Percentiles rank a stretch among this genome's conserved stretches.
Evolutionary conservation across 2,888 invertebrate genomes (phyloP).

Genomic region (Acholoe squamosa): DNA sequence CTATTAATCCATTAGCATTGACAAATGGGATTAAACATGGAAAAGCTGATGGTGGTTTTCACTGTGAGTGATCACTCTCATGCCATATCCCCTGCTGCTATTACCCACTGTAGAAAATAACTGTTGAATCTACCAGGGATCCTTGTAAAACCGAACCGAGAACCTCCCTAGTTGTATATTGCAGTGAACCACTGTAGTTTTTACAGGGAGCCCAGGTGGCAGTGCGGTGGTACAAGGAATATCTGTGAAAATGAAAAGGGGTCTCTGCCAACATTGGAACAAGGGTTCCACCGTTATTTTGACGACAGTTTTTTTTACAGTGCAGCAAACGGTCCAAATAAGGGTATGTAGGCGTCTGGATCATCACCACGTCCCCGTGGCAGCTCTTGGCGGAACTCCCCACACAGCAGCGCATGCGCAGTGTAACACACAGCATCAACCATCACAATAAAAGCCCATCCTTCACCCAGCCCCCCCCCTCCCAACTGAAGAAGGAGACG

Average conservation of each 20-base stretch:
- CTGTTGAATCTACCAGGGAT: no score
- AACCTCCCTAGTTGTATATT: no score
- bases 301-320: no score
- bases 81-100: neutral
- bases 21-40: conserved; percentile 46
- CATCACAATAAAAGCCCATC: neutral
- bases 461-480: neutral
- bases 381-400: neutral
- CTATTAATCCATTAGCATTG: conserved; percentile 57
- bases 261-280: no score
- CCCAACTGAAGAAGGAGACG: neutral
- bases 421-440: neutral
- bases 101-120: no score
- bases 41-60: conserved; percentile 23
- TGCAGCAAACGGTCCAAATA: neutral
- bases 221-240: no score
- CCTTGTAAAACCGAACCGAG: no score
- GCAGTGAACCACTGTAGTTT: no score
- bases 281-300: no score
- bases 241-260: no score
- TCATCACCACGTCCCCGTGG: conserved; percentile 17
- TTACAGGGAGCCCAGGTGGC: no score
- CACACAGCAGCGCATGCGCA: neutral
- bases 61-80: conserved; percentile 26
- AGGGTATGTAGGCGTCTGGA: neutral